A percentile compares a stretch with the other conserved stretches of the same genome.
These are phyloP conservation scores for Andrena flavipes DNA, from an alignment of 2,888 invertebrate genomes.

Conservation along the genomic window DNA sequence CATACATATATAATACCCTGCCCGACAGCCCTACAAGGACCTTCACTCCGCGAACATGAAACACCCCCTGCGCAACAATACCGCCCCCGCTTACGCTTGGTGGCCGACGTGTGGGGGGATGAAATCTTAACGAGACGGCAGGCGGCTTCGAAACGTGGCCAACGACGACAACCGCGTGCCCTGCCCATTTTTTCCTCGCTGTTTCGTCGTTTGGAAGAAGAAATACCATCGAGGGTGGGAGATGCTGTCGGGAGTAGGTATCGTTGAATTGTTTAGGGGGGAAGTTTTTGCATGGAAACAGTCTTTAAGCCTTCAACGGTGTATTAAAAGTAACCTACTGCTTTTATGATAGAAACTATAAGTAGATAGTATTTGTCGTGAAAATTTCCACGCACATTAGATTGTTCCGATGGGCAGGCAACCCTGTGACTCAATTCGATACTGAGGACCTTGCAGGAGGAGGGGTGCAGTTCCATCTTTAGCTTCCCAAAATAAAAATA, in stretches of 20 bases:
- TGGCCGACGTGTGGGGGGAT: constrained; percentile 54
- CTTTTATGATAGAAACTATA: no score
- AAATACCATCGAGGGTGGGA: background rate
- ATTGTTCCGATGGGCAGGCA: no score
- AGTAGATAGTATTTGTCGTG: no score
- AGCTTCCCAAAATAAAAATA: no score
- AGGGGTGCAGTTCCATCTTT: no score
- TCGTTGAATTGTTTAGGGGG: no score
- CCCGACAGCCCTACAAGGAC: constrained; percentile 73
- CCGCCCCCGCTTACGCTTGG: constrained; percentile 51
- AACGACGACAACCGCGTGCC: constrained; percentile 28
- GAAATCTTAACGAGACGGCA: constrained; percentile 67
- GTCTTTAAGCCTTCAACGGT: no score
- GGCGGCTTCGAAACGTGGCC: constrained; percentile 41
- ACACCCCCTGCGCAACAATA: constrained; percentile 43
- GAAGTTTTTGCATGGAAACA: no score
- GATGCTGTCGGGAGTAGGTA: background rate
- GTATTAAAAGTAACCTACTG: no score
- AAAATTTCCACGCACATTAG: no score
- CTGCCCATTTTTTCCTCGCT: constrained; percentile 2
- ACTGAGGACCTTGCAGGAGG: no score
- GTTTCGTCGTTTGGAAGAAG: constrained; percentile 5
- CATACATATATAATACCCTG: constrained; percentile 70
- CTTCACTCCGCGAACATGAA: constrained; percentile 70
- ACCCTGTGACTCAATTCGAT: no score